These are phyloP conservation scores for Mormyrus proboscirostris DNA, from an alignment of 2,797 vertebrate genomes.

Conservation along the genomic window DNA sequence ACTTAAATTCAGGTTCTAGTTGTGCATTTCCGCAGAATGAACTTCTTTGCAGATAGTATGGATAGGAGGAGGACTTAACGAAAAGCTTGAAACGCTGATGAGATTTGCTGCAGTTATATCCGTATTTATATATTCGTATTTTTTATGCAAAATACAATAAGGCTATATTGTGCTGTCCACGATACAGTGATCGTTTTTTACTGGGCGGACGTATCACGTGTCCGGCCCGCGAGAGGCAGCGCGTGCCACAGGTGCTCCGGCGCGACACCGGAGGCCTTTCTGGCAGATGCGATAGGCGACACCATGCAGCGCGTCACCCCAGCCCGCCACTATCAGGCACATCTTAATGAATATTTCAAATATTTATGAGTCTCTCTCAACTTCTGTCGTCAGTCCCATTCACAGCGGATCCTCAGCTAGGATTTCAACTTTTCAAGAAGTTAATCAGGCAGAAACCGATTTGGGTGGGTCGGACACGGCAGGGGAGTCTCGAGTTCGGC, in stretches of 20 bases:
- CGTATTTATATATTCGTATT: background rate
- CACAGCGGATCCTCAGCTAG: slow-evolving; percentile 28
- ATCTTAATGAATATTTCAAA: slow-evolving; percentile 37
- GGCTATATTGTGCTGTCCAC: background rate
- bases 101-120: background rate
- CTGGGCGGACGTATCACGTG: slow-evolving; percentile 24
- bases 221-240: slow-evolving; percentile 26
- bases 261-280: slow-evolving; percentile 28
- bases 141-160: background rate
- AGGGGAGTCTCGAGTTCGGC: slow-evolving; percentile 35
- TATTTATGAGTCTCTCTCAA: slow-evolving; percentile 38
- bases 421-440: slow-evolving; percentile 41
- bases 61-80: background rate
- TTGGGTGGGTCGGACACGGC: background rate
- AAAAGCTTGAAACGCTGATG: background rate
- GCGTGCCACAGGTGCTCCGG: slow-evolving; percentile 32
- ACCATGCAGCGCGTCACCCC: slow-evolving; percentile 31
- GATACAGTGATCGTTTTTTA: background rate
- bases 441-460: slow-evolving; percentile 35
- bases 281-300: slow-evolving; percentile 29
- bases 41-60: background rate
- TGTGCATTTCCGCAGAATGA: background rate
- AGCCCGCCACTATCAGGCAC: slow-evolving; percentile 25
- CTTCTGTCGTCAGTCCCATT: slow-evolving; percentile 30
- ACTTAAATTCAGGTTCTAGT: background rate